Conservation (phyloP, 2,113 vertebrate genomes). For the Channa argus region DNA sequence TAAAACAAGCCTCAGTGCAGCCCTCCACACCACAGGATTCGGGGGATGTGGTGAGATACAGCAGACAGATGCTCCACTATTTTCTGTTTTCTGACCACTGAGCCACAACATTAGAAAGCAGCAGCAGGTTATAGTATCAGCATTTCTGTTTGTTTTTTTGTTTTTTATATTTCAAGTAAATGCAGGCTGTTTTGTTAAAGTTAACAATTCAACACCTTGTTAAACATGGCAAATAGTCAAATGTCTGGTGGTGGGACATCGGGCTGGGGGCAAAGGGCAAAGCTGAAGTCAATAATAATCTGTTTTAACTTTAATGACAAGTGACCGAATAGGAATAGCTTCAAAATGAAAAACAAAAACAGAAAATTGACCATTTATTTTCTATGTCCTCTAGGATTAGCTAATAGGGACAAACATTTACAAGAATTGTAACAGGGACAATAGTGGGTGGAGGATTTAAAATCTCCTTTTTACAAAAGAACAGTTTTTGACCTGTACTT, state of each 20-base stretch:
- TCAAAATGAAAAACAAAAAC: constrained; percentile 27
- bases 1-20: constrained; percentile 61
- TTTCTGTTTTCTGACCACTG: constrained; percentile 14
- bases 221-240: constrained; percentile 69
- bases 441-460: constrained; percentile 64
- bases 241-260: constrained; percentile 4
- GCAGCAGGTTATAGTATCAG: constrained; percentile 36
- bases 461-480: constrained; percentile 57
- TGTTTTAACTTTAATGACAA: constrained; percentile 5
- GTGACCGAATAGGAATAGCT: background rate
- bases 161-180: constrained; percentile 68
- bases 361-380: constrained; percentile 79
- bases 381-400: constrained; percentile 70
- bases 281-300: constrained; percentile 3
- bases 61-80: constrained; percentile 11
- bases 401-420: constrained; percentile 76
- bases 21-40: background rate
- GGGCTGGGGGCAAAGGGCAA: constrained; percentile 7
- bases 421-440: constrained; percentile 73
- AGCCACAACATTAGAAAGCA: constrained; percentile 37
- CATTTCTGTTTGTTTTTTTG: constrained; percentile 47
- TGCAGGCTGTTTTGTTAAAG: constrained; percentile 69
- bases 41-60: constrained; percentile 47
- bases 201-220: constrained; percentile 74
- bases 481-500: constrained; percentile 56